phyloP scores from a whole-genome alignment of 2,113 vertebrate genomes.

The Silurus glanis region DNA sequence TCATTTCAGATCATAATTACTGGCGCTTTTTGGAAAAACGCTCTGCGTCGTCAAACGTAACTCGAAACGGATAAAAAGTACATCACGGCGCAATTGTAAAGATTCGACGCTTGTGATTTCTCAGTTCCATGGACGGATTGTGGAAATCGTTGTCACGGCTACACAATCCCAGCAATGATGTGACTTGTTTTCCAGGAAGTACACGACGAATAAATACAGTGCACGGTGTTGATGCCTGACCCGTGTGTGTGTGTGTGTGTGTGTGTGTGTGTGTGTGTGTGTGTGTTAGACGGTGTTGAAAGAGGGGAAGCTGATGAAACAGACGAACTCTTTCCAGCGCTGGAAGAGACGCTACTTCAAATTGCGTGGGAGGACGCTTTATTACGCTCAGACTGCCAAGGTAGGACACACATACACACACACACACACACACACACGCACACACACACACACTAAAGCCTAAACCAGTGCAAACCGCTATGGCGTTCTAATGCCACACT shows the following conservation, averaged over 20 bases:
- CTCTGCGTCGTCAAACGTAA: too few species aligned
- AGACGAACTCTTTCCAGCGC: conserved; percentile 95
- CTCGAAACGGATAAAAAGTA: background rate
- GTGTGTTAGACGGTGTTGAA: conserved; percentile 85
- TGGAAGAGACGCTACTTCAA: conserved; percentile 97
- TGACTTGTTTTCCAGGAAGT: background rate
- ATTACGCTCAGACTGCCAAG: conserved; percentile 96
- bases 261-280: conserved; percentile 24
- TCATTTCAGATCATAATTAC: background rate
- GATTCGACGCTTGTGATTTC: too few species aligned
- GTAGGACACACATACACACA: conserved; percentile 61
- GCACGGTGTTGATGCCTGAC: background rate
- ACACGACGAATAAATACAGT: background rate
- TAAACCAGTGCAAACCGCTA: background rate
- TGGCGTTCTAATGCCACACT: background rate
- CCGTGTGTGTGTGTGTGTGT: background rate
- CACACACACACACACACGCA: background rate
- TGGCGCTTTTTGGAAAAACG: too few species aligned
- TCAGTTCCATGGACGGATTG: background rate
- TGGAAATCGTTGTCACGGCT: background rate
- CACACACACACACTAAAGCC: too few species aligned
- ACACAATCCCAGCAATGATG: too few species aligned
- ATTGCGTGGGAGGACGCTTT: conserved; percentile 89
- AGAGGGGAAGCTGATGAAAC: conserved; percentile 93
- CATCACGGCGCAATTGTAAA: background rate